These are phyloP conservation scores for Yasuhikotakia modesta DNA, from an alignment of 2,797 vertebrate species.

Conservation along the genomic window DNA sequence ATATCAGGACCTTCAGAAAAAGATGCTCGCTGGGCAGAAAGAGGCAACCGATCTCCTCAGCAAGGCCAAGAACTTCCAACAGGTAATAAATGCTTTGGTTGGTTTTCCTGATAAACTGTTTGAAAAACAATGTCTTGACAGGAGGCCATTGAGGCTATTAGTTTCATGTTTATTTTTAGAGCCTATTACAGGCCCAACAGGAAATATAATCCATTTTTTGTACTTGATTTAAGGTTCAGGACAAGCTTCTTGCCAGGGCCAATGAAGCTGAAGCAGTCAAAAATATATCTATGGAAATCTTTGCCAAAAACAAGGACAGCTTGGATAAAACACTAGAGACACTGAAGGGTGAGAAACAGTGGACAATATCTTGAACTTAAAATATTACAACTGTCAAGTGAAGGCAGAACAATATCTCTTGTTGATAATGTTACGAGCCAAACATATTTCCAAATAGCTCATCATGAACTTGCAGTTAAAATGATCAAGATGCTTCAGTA, in stretches of 20 bases:
- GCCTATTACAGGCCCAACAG: not conserved
- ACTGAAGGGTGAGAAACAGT: conserved; percentile 78
- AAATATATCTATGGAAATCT: conserved; percentile 75
- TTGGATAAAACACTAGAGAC: conserved; percentile 80
- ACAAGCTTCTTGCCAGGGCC: conserved; percentile 79
- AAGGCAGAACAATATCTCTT: too few species aligned
- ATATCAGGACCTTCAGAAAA: conserved; percentile 53
- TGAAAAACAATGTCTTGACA: not conserved
- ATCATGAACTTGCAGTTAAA: too few species aligned
- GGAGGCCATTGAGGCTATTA: not conserved
- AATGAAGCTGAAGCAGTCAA: conserved; percentile 78
- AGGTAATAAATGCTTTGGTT: conserved; percentile 63
- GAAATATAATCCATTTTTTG: conserved; percentile 33
- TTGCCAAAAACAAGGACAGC: conserved; percentile 77
- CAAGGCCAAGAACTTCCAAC: conserved; percentile 58
- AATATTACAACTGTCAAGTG: too few species aligned
- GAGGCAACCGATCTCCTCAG: conserved; percentile 57
- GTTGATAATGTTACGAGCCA: too few species aligned
- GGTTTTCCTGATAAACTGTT: not conserved
- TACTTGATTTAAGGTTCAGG: conserved; percentile 70
- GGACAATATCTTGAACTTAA: not conserved
- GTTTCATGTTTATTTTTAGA: not conserved
- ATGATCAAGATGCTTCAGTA: not conserved
- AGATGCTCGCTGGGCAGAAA: conserved; percentile 43
- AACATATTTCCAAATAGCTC: too few species aligned